Conservation (phyloP, 2,888 invertebrate species). For the Synanthedon tipuliformis region DNA sequence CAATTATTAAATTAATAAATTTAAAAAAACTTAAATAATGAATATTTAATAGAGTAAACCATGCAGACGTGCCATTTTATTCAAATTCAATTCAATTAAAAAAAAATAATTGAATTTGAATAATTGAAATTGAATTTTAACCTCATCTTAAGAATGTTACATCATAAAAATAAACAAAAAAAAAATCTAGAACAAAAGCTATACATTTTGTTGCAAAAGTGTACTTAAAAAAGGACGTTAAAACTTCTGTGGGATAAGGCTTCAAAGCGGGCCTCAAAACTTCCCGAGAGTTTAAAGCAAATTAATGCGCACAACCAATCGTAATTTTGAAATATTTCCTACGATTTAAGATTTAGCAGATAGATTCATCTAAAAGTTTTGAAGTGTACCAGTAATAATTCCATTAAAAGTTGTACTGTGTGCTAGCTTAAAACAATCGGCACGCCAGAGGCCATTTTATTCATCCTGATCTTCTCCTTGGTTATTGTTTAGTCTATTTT, state of each 20-base stretch:
- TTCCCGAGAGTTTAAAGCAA: background rate
- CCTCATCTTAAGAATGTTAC: background rate
- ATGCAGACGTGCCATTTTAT: no score
- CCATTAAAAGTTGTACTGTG: background rate
- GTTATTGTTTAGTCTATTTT: no score
- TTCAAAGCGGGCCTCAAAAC: background rate
- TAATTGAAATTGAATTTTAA: no score
- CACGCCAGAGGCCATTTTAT: background rate
- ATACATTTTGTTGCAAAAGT: background rate
- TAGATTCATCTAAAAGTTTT: background rate
- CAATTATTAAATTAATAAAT: background rate
- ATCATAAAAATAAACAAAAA: background rate
- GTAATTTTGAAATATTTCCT: constrained; percentile 1
- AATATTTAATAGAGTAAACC: no score
- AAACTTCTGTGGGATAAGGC: background rate
- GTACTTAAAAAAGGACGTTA: background rate
- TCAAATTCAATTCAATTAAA: background rate
- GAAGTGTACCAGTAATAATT: background rate
- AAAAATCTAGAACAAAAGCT: background rate
- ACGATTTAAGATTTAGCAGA: background rate
- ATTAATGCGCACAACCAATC: constrained; percentile 1
- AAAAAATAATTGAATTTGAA: no score
- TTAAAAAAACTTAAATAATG: background rate
- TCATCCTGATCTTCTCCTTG: no score
- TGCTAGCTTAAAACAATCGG: background rate